These are phyloP conservation scores for Drosophila tristis DNA, from an alignment of 1,140 invertebrate species.

Conservation along the genomic window DNA sequence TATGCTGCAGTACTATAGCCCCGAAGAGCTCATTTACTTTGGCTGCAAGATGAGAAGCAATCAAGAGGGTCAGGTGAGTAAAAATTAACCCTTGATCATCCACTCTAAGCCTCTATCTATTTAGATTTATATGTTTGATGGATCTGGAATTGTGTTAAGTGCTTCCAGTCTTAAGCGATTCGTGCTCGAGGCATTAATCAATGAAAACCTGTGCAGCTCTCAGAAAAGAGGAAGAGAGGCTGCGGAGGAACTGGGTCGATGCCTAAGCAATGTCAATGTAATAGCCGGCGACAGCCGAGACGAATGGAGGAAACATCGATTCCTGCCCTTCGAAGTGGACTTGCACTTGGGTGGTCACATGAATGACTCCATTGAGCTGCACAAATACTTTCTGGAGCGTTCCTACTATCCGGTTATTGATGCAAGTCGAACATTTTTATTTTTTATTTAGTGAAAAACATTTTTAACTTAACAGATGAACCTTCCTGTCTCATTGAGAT, in stretches of 20 bases:
- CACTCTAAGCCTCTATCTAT: background rate
- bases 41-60: conserved; percentile 55
- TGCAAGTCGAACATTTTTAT: conserved; percentile 27
- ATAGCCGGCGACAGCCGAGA: conserved; percentile 63
- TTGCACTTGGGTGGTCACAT: conserved; percentile 30
- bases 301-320: conserved; percentile 44
- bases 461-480: conserved; percentile 16
- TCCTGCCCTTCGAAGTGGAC: conserved; percentile 51
- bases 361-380: conserved; percentile 26
- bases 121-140: conserved; percentile 47
- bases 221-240: background rate
- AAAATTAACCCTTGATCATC: background rate
- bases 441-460: background rate
- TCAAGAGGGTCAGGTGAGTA: conserved; percentile 26
- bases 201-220: conserved; percentile 45
- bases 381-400: conserved; percentile 43
- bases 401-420: conserved; percentile 50
- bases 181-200: conserved; percentile 39
- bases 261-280: conserved; percentile 58
- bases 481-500: conserved; percentile 35
- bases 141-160: conserved; percentile 51
- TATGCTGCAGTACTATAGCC: conserved; percentile 42
- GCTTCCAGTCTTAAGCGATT: conserved; percentile 46
- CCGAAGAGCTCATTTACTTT: conserved; percentile 62
- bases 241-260: conserved; percentile 49